phyloP scores from a whole-genome alignment of 2,113 vertebrate species.

The Bostrychus sinensis region DNA sequence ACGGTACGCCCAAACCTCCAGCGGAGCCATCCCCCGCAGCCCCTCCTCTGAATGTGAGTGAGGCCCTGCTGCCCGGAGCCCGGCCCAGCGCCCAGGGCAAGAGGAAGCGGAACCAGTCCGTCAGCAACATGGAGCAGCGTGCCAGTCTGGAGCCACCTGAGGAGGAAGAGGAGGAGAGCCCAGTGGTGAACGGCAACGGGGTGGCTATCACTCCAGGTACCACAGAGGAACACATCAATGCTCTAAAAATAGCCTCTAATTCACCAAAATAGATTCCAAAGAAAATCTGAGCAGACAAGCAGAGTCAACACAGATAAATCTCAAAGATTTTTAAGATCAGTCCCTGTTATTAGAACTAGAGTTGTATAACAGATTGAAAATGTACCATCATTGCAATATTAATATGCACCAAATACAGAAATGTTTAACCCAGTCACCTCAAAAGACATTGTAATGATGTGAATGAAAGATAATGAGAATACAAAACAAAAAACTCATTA shows the following conservation, averaged over 20 bases:
- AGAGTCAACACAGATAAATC: too few species aligned
- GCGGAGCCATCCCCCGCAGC: slow-evolving; percentile 92
- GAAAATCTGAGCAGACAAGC: too few species aligned
- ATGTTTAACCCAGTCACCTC: too few species aligned
- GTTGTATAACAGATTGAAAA: too few species aligned
- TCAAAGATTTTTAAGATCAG: too few species aligned
- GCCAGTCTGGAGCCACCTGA: slow-evolving; percentile 94
- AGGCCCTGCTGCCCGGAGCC: slow-evolving; percentile 96
- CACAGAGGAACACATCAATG: not conserved
- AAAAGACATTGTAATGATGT: too few species aligned
- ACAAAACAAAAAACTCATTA: too few species aligned
- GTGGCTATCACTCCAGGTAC: slow-evolving; percentile 93
- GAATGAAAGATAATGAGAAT: too few species aligned
- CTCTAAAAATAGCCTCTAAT: not conserved
- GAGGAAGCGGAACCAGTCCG: slow-evolving; percentile 97
- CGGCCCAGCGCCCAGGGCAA: slow-evolving; percentile 97
- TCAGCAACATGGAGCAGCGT: slow-evolving; percentile 98
- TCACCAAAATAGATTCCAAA: too few species aligned
- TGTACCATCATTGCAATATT: too few species aligned
- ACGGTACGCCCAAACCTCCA: slow-evolving; percentile 97
- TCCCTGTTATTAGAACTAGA: too few species aligned
- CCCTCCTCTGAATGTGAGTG: slow-evolving; percentile 95
- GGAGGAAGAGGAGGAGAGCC: slow-evolving; percentile 96
- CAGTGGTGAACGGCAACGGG: slow-evolving; percentile 95
- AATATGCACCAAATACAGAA: too few species aligned